Conservation (phyloP, 2,888 invertebrate genomes). For the Tachystola acroxantha region DNA sequence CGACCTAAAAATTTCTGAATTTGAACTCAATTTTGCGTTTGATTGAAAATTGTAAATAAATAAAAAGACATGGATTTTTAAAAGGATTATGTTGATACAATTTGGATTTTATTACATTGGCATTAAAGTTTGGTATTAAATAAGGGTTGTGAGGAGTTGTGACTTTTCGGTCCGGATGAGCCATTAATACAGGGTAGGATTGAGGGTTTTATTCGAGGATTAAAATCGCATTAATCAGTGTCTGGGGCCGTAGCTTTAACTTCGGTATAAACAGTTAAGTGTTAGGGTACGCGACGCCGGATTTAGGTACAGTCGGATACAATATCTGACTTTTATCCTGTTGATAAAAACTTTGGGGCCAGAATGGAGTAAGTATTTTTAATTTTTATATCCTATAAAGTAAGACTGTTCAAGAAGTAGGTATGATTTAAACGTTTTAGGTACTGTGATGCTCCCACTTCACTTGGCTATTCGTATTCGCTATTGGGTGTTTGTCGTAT, state of each 20-base stretch:
- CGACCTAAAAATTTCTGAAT: conserved; percentile 56
- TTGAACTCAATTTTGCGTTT: conserved; percentile 62
- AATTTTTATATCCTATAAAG: no score
- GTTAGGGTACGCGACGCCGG: conserved; percentile 67
- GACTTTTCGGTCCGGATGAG: conserved; percentile 72
- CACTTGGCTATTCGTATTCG: no score
- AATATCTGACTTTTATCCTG: not conserved
- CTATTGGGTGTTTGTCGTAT: no score
- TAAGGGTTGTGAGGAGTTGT: conserved; percentile 35
- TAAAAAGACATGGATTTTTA: conserved; percentile 21
- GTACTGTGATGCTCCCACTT: no score
- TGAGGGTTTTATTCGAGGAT: conserved; percentile 81
- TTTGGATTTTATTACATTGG: not conserved
- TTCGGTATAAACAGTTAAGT: conserved; percentile 77
- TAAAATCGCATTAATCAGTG: conserved; percentile 85
- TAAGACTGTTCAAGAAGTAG: no score
- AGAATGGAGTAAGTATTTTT: no score
- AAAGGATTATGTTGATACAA: not conserved
- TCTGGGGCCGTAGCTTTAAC: conserved; percentile 73
- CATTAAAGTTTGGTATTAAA: conserved; percentile 36
- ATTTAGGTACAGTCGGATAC: conserved; percentile 44
- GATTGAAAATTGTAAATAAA: conserved; percentile 64
- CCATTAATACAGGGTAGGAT: conserved; percentile 76
- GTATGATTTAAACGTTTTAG: no score
- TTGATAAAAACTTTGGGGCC: not conserved